A percentile compares a stretch with the other conserved stretches of the same genome.
Conservation (phyloP, 1,140 invertebrate genomes). For the Drosophila setifemur region DNA sequence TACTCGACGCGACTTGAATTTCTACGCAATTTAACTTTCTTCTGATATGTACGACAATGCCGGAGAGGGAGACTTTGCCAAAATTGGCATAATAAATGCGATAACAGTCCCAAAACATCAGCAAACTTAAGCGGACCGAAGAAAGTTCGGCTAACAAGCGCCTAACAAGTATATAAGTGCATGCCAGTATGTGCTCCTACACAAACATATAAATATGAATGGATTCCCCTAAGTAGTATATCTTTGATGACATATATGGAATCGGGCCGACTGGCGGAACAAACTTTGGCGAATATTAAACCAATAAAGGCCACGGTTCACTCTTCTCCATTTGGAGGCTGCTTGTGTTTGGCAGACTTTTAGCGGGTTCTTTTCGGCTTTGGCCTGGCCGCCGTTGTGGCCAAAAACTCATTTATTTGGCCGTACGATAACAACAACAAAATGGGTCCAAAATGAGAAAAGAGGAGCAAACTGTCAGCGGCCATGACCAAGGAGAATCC, state of each 20-base stretch:
- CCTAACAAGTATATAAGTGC: conserved; percentile 42
- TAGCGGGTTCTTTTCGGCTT: background rate
- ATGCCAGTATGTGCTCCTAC: conserved; percentile 1
- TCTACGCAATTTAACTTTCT: conserved; percentile 77
- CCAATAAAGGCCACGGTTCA: conserved; percentile 57
- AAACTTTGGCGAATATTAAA: conserved; percentile 62
- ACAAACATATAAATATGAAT: conserved; percentile 27
- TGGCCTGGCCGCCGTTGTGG: conserved; percentile 23
- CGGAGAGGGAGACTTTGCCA: conserved; percentile 15
- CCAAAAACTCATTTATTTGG: conserved; percentile 49
- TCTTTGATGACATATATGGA: conserved; percentile 41
- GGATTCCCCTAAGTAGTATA: conserved; percentile 33
- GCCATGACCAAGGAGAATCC: conserved; percentile 19
- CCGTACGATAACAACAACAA: conserved; percentile 21
- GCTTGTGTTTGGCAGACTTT: background rate
- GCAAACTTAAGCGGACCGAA: conserved; percentile 30
- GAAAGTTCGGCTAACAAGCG: conserved; percentile 60
- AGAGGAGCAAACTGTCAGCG: conserved; percentile 16
- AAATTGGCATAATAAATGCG: conserved; percentile 74
- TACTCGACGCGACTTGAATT: conserved; percentile 67
- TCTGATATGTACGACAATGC: conserved; percentile 29
- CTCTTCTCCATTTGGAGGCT: conserved; percentile 10
- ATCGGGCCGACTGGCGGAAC: background rate
- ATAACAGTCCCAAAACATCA: conserved; percentile 42
- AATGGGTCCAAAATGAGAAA: background rate